Conservation (phyloP, 2,797 vertebrate species). For the Philypnodon macrostomus region DNA sequence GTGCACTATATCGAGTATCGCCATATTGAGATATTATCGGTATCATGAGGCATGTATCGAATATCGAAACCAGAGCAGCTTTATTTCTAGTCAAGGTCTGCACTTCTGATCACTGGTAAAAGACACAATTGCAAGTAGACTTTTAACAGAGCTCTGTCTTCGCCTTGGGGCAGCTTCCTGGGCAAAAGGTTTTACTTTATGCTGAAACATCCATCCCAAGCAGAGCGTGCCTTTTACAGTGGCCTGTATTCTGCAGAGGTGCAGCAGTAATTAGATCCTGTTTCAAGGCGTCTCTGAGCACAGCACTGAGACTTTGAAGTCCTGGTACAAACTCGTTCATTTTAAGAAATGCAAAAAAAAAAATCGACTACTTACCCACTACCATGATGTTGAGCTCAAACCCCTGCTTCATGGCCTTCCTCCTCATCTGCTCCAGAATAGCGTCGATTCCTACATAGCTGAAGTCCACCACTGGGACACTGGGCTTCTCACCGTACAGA, state of each 20-base stretch:
- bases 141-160: constrained; percentile 3
- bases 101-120: too few relatives aligned
- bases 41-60: too few relatives aligned
- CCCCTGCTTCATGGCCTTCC: constrained; percentile 98
- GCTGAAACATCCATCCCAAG: too few relatives aligned
- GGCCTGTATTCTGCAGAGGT: constrained; percentile 26
- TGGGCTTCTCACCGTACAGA: constrained; percentile 76
- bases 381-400: constrained; percentile 99
- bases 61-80: too few relatives aligned
- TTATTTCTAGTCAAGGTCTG: too few relatives aligned
- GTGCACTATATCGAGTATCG: too few relatives aligned
- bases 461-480: constrained; percentile 76
- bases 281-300: constrained; percentile 44
- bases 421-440: constrained; percentile 96
- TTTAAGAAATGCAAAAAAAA: neutral
- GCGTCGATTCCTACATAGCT: constrained; percentile 96
- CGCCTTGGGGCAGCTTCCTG: constrained; percentile 21
- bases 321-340: neutral
- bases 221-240: constrained; percentile 46
- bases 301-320: constrained; percentile 31
- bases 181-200: constrained; percentile 17
- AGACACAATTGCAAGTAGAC: too few relatives aligned
- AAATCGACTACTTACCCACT: constrained; percentile 84
- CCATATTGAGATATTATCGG: too few relatives aligned
- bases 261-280: constrained; percentile 38